Evolutionary conservation across 2,113 vertebrate species (phyloP).

Genomic region (Syrrhaptes paradoxus): DNA sequence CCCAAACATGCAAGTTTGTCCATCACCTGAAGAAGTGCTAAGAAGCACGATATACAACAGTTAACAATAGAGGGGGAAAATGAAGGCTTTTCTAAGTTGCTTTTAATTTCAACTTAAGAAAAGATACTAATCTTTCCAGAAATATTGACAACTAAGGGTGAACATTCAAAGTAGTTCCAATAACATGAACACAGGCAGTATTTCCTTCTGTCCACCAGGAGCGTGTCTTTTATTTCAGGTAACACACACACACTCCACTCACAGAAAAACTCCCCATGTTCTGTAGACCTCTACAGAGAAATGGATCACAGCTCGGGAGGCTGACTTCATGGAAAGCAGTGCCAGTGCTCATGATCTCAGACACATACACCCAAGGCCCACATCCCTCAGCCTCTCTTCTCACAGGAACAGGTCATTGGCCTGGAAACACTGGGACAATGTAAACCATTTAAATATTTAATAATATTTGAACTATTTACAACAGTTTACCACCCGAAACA

Average conservation of each 20-base stretch:
- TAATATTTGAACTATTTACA: too few species aligned
- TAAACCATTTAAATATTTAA: too few species aligned
- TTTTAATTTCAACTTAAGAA: not conserved
- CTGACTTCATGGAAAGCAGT: not conserved
- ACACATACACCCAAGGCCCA: not conserved
- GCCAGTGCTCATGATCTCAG: not conserved
- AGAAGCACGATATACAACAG: fast-evolving
- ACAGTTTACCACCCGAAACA: not conserved
- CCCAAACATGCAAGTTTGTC: not conserved
- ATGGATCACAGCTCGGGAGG: not conserved
- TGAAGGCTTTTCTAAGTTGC: not conserved
- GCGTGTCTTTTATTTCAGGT: not conserved
- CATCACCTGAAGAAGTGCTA: not conserved
- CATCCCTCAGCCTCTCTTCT: too few species aligned
- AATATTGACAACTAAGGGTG: not conserved
- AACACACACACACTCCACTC: not conserved
- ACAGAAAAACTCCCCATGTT: not conserved
- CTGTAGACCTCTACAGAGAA: not conserved
- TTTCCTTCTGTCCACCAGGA: not conserved
- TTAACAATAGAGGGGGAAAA: not conserved
- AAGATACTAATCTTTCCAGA: not conserved
- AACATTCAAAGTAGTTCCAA: not conserved
- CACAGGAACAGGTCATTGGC: not conserved
- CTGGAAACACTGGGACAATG: not conserved
- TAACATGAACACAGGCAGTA: fast-evolving